phyloP scores from a whole-genome alignment of 1,140 invertebrate species.

The Dendroctonus ponderosae region DNA sequence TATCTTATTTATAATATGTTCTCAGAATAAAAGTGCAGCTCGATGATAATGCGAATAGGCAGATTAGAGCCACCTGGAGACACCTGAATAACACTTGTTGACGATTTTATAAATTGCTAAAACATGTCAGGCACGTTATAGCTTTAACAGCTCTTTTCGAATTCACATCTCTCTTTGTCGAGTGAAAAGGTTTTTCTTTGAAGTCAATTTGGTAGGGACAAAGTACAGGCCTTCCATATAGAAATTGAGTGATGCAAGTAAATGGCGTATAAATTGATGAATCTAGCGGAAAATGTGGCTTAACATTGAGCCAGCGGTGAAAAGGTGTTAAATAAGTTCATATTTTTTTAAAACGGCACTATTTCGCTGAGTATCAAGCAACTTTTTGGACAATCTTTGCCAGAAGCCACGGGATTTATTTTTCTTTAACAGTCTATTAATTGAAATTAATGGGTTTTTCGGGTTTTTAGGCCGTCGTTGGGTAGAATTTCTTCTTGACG shows the following conservation, averaged over 20 bases:
- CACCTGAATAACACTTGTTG: slow-evolving; percentile 1
- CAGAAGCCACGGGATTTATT: too few relatives aligned
- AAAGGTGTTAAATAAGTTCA: too few relatives aligned
- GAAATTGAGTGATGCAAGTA: slow-evolving; percentile 8
- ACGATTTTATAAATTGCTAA: slow-evolving; percentile 5
- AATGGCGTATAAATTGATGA: slow-evolving; percentile 12
- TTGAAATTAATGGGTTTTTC: too few relatives aligned
- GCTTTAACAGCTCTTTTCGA: slow-evolving; percentile 3
- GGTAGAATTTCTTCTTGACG: too few relatives aligned
- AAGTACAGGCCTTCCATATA: slow-evolving; percentile 1
- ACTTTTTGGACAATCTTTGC: too few relatives aligned
- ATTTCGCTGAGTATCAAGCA: too few relatives aligned
- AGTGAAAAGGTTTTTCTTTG: slow-evolving; percentile 10
- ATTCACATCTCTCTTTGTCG: slow-evolving; percentile 6
- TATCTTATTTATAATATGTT: too few relatives aligned
- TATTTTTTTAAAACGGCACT: too few relatives aligned
- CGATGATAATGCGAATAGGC: too few relatives aligned
- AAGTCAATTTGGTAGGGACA: background rate
- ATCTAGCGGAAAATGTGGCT: slow-evolving; percentile 10
- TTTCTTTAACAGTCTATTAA: too few relatives aligned
- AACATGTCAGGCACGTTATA: slow-evolving; percentile 2
- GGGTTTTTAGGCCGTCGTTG: too few relatives aligned
- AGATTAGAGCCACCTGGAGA: background rate
- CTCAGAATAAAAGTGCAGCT: too few relatives aligned
- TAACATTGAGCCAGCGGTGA: background rate